Evolutionary conservation across 2,797 vertebrate genomes (phyloP).

Genomic region (Lacerta agilis): DNA sequence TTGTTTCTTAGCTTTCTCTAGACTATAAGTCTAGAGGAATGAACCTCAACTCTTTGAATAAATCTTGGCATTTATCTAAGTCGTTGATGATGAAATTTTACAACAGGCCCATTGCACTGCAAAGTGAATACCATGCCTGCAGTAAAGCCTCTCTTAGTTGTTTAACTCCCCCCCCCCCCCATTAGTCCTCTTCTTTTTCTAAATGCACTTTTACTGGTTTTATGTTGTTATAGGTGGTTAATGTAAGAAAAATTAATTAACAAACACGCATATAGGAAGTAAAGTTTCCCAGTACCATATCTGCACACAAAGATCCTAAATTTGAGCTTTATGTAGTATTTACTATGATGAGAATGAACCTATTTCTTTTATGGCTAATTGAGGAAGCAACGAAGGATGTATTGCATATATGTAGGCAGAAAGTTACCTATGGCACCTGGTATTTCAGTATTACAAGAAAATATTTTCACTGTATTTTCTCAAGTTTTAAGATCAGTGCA

Average conservation of each 20-base stretch:
- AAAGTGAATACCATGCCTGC: neutral
- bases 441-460: neutral
- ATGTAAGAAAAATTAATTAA: neutral
- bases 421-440: neutral
- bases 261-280: neutral
- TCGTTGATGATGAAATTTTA: neutral
- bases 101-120: neutral
- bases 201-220: neutral
- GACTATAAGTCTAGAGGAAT: neutral
- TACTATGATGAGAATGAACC: neutral
- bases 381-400: neutral
- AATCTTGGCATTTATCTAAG: neutral
- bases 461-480: neutral
- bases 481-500: slow-evolving; percentile 16
- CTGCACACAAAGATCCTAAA: neutral
- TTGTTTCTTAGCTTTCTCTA: neutral
- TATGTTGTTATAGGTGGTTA: neutral
- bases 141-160: neutral
- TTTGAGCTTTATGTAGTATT: neutral
- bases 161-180: neutral
- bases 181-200: neutral
- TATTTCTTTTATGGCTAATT: fast-evolving
- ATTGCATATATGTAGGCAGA: neutral
- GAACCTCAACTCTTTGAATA: neutral
- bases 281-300: slow-evolving; percentile 9